phyloP scores from a whole-genome alignment of 2,888 invertebrate species.

The Lordiphosa andalusiaca region DNA sequence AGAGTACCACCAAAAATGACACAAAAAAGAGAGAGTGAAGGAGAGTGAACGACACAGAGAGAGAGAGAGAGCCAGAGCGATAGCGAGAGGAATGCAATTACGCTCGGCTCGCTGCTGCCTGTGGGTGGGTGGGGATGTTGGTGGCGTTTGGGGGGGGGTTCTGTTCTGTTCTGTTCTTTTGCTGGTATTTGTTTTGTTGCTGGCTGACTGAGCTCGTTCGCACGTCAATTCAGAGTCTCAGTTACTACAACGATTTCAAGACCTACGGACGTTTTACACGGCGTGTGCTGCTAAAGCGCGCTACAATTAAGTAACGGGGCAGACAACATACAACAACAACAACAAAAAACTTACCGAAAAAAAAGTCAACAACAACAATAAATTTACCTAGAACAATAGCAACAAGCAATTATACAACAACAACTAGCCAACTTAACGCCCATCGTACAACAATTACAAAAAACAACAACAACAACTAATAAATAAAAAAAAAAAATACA shows the following conservation, averaged over 20 bases:
- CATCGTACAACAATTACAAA: slow-evolving; percentile 16
- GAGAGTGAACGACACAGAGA: background rate
- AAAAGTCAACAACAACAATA: slow-evolving; percentile 16
- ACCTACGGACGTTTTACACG: slow-evolving; percentile 64
- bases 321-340: slow-evolving; percentile 28
- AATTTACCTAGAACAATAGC: slow-evolving; percentile 19
- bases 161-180: slow-evolving; percentile 2
- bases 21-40: background rate
- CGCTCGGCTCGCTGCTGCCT: slow-evolving; percentile 16
- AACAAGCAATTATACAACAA: slow-evolving; percentile 27
- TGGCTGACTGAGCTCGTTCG: slow-evolving; percentile 38
- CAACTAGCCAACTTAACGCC: slow-evolving; percentile 20
- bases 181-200: slow-evolving; percentile 28
- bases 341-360: slow-evolving; percentile 22
- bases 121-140: slow-evolving; percentile 22
- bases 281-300: slow-evolving; percentile 60
- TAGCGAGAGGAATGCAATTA: slow-evolving; percentile 39
- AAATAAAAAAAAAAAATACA: too few relatives aligned
- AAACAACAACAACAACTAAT: slow-evolving; percentile 17
- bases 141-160: too few relatives aligned
- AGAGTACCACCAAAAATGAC: background rate
- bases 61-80: too few relatives aligned
- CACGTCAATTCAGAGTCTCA: slow-evolving; percentile 62
- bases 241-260: slow-evolving; percentile 75
- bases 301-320: slow-evolving; percentile 65